Base-by-base conservation (phyloP, 2,888 invertebrate genomes). In the Linyphia triangularis region DNA sequence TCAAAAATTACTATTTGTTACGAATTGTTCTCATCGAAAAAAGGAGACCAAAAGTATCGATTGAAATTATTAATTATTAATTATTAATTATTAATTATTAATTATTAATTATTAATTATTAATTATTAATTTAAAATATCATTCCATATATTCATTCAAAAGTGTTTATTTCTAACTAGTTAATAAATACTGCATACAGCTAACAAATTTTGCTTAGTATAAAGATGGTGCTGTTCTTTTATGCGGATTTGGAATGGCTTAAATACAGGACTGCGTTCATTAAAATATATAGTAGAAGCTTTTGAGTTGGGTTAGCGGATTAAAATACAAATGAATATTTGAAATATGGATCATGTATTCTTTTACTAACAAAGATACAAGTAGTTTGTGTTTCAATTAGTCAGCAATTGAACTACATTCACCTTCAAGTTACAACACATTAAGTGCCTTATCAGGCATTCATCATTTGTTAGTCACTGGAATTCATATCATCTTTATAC, bases 391-490 rank as follows among this genome's bases (percentile, higher is more conserved):
- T n/a, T 10, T 3, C 9, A 1, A 51, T 51, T 51, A 51, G 51
- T 67, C 33, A 33, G 9, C 9, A 5, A 33, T n/a, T 33, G 19
- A 30, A 33, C 10, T 13, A n/a, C 16, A 63, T 63, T 67, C 7
- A 67, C 19, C n/a, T 13, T 33, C 19, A 33, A 67, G 67, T 67
- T 30, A 33, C 67, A 72, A 40, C 33, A 13, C 24, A 69, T 61
- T 40, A 82, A 82, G 82, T 82, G 82, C 82, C 82, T 82, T 82
- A 82, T 40, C 37, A 70, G 82, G 82, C 81, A 81, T 37, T 16
- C 51, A 13, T 51, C 16, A 43, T 51, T 19, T 40, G 24, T 70
- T 30, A 65, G 81, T 37, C 67, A 69, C 69, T 77, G 26, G 19
- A 43, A 78, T 13, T 67, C 78, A 79, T 65, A 26, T 70, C 77